These are phyloP conservation scores for Thera obeliscata DNA, from an alignment of 2,888 invertebrate species.

Conservation along the genomic window DNA sequence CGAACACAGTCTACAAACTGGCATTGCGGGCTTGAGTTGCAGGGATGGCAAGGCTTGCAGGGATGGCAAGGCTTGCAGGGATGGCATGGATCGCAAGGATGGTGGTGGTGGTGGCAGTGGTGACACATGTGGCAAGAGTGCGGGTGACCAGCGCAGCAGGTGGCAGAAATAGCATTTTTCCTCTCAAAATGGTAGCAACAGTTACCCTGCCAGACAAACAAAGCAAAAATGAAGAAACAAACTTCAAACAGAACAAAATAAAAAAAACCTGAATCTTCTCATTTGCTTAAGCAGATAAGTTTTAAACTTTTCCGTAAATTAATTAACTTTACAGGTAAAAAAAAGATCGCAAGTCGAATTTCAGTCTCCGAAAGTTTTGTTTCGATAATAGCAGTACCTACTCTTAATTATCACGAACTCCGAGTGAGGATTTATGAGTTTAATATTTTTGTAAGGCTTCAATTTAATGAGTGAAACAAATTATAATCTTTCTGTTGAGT, in stretches of 20 bases:
- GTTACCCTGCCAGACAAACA: slow-evolving; percentile 62
- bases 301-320: slow-evolving; percentile 58
- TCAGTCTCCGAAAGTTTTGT: slow-evolving; percentile 67
- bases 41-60: slow-evolving; percentile 35
- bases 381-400: slow-evolving; percentile 62
- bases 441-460: slow-evolving; percentile 15
- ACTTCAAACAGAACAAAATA: not conserved
- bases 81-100: slow-evolving; percentile 28
- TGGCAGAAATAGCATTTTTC: slow-evolving; percentile 47
- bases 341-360: slow-evolving; percentile 63
- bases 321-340: slow-evolving; percentile 75
- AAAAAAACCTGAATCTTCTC: slow-evolving; percentile 42
- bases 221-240: slow-evolving; percentile 41
- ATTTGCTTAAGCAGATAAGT: slow-evolving; percentile 76
- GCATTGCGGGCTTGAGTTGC: slow-evolving; percentile 47
- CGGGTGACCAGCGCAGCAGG: slow-evolving; percentile 21
- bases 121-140: slow-evolving; percentile 34
- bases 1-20: slow-evolving; percentile 53
- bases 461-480: slow-evolving; percentile 13
- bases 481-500: slow-evolving; percentile 3
- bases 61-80: slow-evolving; percentile 37
- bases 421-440: slow-evolving; percentile 8
- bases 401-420: slow-evolving; percentile 26
- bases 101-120: slow-evolving; percentile 29
- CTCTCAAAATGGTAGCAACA: slow-evolving; percentile 69